Evolutionary conservation across 1,140 invertebrate species (phyloP), one percentile per base, ranked within the genome.

Genomic region (Atta colombica): DNA sequence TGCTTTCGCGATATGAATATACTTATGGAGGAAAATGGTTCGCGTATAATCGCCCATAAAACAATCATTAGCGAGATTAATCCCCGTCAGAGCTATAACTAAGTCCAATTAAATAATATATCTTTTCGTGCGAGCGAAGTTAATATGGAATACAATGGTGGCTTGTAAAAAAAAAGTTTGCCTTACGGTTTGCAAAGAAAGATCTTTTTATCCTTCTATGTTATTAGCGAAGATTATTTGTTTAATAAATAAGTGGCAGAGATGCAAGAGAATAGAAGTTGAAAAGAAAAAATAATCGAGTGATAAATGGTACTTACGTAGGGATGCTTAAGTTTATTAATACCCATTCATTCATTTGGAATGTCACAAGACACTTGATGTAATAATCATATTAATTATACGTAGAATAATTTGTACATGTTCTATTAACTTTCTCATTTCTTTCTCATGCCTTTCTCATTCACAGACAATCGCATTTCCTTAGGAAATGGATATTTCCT

Each of bases 11-110:
- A 18, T 69, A 31, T 71, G 28, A 89, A 85, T 86, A 61, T 45
- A 85, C 87, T 89, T 88, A 86, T 74, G 18, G 49, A 35, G 61
- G 28, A 51, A 78, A 86, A 49, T 55, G 31, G 61, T 71, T 63
- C 21, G 60, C 77, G 72, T 66, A 21, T 58, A 31, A 16, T 61
- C 71, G 12, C 7, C 16, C 55, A 53, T 86, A 86, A 86, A 89
- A 80, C 55, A 89, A 71, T 86, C 75, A 53, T 21, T n/a, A 7
- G 16, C n/a, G 49, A 58, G 49, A 69, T 89, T 89, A 63, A 88
- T 86, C 68, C 31, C 45, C 6, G 31, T 55, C 60, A 31, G 14
- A 49, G 12, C 45, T 60, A 31, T 31, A 28, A n/a, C 14, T 35
- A 0, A 0, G 31, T 77, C 72, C 39, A 45, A 49, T 45, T 85